Conservation (phyloP, 30 jellyfish, hydroid and myxozoan species). For the Turritopsis rubra region DNA sequence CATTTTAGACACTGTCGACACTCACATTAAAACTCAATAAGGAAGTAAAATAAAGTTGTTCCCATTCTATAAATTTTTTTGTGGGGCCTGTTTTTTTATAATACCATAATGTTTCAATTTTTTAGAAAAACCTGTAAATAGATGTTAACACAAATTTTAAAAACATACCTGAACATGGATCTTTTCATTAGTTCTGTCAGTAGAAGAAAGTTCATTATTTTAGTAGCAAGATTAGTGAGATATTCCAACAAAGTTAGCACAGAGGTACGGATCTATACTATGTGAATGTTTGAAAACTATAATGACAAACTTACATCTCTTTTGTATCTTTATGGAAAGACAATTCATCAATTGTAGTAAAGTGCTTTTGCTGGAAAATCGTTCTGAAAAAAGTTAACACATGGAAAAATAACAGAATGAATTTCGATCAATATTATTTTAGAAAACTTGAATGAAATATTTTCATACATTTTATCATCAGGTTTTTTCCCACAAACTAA, state of each 20-base stretch:
- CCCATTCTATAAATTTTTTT: too few relatives aligned
- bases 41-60: too few relatives aligned
- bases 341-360: background rate
- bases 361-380: background rate
- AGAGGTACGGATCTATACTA: background rate
- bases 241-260: background rate
- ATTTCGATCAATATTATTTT: background rate
- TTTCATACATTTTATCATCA: background rate
- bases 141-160: too few relatives aligned
- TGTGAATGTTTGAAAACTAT: background rate
- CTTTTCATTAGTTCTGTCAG: background rate
- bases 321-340: background rate
- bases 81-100: too few relatives aligned
- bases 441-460: background rate
- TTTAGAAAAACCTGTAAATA: too few relatives aligned
- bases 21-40: too few relatives aligned
- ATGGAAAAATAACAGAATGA: background rate
- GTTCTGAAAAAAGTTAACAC: background rate
- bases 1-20: too few relatives aligned
- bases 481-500: background rate
- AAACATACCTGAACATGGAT: background rate
- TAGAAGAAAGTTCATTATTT: background rate
- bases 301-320: background rate
- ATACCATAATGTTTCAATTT: too few relatives aligned
- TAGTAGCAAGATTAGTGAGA: background rate